phyloP scores from a whole-genome alignment of 2,113 vertebrate genomes.

The Machaerirhynchus nigripectus region DNA sequence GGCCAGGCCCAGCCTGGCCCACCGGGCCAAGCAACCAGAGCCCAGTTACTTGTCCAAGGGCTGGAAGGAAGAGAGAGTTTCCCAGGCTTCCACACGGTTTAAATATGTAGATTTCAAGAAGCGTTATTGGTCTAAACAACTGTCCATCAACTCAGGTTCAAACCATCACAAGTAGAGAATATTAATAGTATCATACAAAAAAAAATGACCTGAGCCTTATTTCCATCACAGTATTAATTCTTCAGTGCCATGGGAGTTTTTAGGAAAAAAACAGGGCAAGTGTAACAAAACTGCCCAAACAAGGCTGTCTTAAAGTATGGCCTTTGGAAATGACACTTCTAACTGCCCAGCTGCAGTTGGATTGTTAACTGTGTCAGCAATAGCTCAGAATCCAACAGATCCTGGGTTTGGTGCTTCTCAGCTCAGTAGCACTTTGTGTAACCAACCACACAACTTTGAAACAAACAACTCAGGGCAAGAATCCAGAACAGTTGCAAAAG shows the following conservation, averaged over 20 bases:
- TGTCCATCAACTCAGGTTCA: no score
- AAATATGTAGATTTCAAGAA: no score
- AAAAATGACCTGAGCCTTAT: neutral
- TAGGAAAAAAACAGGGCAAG: neutral
- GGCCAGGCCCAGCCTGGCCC: no score
- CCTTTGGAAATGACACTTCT: neutral
- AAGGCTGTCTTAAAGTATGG: neutral
- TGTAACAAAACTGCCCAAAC: neutral
- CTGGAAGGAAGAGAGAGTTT: no score
- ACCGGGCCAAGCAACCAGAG: no score
- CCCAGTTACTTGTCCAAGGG: no score
- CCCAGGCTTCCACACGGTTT: no score
- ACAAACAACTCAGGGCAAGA: neutral
- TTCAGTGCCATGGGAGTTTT: neutral
- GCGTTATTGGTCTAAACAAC: no score
- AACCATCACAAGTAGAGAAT: no score
- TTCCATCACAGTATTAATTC: neutral
- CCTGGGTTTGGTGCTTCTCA: neutral
- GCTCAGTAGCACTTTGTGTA: neutral
- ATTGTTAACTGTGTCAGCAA: neutral
- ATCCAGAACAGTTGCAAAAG: slow-evolving; percentile 6
- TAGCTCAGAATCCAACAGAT: neutral
- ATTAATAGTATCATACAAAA: neutral
- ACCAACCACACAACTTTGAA: neutral
- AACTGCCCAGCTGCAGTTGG: neutral